phyloP scores from a whole-genome alignment of 2,797 vertebrate genomes.

The Diceros bicornis region DNA sequence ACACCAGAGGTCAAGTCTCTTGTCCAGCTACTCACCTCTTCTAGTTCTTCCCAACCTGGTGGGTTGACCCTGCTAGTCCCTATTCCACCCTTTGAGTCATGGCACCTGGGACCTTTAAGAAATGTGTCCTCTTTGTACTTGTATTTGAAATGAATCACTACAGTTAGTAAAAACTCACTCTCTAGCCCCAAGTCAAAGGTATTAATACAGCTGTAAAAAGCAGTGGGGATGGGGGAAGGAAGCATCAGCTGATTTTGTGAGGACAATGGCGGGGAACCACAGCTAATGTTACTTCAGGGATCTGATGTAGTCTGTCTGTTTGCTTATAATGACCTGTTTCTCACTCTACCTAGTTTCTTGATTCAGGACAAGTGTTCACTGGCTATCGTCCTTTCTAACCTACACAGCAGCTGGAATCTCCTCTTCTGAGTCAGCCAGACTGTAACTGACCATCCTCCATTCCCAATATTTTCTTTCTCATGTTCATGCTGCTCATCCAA shows the following conservation, averaged over 20 bases:
- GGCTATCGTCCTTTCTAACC: neutral
- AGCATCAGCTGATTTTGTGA: neutral
- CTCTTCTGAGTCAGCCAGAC: neutral
- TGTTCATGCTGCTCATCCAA: neutral
- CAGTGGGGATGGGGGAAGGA: neutral
- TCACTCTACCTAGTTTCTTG: neutral
- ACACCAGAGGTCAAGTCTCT: neutral
- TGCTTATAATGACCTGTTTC: neutral
- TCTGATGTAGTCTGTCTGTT: neutral
- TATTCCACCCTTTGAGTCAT: neutral
- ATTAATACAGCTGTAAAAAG: neutral
- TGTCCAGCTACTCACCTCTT: neutral
- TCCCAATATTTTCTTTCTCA: neutral
- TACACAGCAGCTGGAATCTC: neutral
- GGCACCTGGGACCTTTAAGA: neutral
- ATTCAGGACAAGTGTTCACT: neutral
- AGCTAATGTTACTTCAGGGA: neutral
- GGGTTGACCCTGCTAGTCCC: neutral
- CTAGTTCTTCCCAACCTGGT: neutral
- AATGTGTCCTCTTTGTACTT: neutral
- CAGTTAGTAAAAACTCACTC: conserved; percentile 12
- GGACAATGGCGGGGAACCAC: neutral
- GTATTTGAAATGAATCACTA: neutral
- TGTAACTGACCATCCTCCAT: neutral
- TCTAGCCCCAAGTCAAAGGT: neutral